Base-by-base conservation (phyloP, 2,797 vertebrate genomes). In the Rachycentron canadum region DNA sequence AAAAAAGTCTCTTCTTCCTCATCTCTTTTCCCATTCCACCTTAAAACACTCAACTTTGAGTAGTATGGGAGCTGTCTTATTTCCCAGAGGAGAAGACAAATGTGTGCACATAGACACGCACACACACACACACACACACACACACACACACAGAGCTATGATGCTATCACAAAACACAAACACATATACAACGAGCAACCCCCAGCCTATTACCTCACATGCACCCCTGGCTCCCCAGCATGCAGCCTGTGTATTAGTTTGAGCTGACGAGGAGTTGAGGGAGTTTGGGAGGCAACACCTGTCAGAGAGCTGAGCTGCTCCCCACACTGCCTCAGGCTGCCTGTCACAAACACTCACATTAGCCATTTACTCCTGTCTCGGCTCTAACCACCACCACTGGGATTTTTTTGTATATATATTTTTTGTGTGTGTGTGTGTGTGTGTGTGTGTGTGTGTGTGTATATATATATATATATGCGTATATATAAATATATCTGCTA, bases 331-430 rank as follows among this genome's bases (percentile, higher is more conserved):
- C 90, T 85, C 74, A 47, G 86, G 89, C 88, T 83, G 74, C 73
- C 81, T 93, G 91, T 92, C 89, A 88, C 78, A 81, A 88, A 85
- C 79, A 83, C 83, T 91, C 87, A 85, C 84, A 91, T 89, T 86
- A 87, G 81, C 86, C 82, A 87, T 88, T 91, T 89, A 84, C 83
- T 78, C 77, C 73, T 65, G 61, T 78, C 71, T 88, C 78, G 52
- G 73, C 12, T 19, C 68, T 61, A 75, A 14, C 73, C 17, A 0
- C 69, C 61, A 73, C 68, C 36, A 3, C 74, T 41, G 41, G 56
- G 71, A 79, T 38, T 73, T 17, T 79, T 36, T 72, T 80, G 69
- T 78, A 38, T 64, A 8, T 57, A 3, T 38, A 38, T 12, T n/a
- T n/a, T n/a, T n/a, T 32, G 32, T 66, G 16, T 41, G 16, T 56